These are phyloP conservation scores for Catamblyrhynchus diadema DNA, from an alignment of 2,797 vertebrate species.

Conservation along the genomic window DNA sequence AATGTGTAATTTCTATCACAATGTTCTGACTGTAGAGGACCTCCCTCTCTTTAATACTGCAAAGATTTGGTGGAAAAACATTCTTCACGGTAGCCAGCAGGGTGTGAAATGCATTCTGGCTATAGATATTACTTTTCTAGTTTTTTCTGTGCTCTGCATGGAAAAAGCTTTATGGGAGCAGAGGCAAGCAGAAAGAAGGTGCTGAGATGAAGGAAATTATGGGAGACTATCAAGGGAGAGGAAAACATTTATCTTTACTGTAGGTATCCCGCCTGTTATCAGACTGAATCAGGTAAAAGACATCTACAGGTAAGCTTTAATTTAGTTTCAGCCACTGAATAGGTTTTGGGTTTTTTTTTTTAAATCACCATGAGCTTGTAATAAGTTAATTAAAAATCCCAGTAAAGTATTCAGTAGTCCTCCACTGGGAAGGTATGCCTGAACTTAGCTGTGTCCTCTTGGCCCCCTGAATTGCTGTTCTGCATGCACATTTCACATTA, in stretches of 20 bases:
- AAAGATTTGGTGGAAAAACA: background rate
- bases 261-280: background rate
- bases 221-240: background rate
- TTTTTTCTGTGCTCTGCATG: background rate
- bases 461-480: background rate
- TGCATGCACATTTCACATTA: background rate
- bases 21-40: background rate
- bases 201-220: background rate
- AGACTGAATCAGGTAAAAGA: background rate
- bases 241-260: background rate
- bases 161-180: background rate
- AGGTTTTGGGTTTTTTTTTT: background rate
- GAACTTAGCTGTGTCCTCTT: background rate
- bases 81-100: background rate
- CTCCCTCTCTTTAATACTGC: background rate
- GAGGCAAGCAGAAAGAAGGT: background rate
- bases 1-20: background rate
- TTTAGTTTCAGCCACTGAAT: background rate
- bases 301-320: background rate
- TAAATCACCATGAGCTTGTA: background rate
- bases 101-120: background rate
- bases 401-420: background rate
- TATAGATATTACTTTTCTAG: background rate
- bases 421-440: background rate
- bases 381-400: background rate